Conservation (phyloP, 1,140 invertebrate genomes). For the Ceratina japonica region DNA sequence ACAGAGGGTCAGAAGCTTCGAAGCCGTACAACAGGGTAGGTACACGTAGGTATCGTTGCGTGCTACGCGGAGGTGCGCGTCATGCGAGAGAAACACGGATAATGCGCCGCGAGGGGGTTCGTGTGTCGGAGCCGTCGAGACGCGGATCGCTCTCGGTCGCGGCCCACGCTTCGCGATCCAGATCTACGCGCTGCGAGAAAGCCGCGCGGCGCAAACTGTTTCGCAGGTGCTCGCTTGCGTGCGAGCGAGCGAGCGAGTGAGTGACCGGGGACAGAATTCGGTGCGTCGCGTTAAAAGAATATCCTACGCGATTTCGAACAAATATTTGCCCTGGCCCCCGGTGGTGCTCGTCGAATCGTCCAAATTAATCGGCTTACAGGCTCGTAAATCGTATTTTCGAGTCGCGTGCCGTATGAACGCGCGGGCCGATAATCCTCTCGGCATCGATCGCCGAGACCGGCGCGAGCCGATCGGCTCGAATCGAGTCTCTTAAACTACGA, state of each 20-base stretch:
- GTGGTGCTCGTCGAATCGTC: slow-evolving; percentile 49
- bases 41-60: slow-evolving; percentile 35
- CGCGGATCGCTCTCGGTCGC: slow-evolving; percentile 1
- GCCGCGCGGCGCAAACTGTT: neutral
- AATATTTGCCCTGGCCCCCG: slow-evolving; percentile 40
- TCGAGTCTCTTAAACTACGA: too few species aligned
- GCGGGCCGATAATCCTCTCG: slow-evolving; percentile 14
- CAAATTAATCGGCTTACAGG: slow-evolving; percentile 59
- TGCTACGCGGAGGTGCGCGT: slow-evolving; percentile 27
- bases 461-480: too few species aligned
- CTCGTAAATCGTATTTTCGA: slow-evolving; percentile 59
- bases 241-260: neutral
- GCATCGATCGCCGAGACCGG: neutral
- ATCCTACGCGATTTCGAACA: neutral
- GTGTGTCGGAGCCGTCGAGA: neutral
- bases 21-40: slow-evolving; percentile 32
- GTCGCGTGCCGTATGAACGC: slow-evolving; percentile 38
- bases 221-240: neutral
- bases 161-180: neutral
- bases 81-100: slow-evolving; percentile 37
- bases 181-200: neutral
- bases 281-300: neutral
- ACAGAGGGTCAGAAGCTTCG: slow-evolving; percentile 36
- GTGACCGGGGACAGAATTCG: neutral
- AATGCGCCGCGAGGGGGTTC: slow-evolving; percentile 1